Evolutionary conservation across 2,888 invertebrate genomes (phyloP), one percentile per base, ranked within the genome.

Genomic region (Synergus japonicus): DNA sequence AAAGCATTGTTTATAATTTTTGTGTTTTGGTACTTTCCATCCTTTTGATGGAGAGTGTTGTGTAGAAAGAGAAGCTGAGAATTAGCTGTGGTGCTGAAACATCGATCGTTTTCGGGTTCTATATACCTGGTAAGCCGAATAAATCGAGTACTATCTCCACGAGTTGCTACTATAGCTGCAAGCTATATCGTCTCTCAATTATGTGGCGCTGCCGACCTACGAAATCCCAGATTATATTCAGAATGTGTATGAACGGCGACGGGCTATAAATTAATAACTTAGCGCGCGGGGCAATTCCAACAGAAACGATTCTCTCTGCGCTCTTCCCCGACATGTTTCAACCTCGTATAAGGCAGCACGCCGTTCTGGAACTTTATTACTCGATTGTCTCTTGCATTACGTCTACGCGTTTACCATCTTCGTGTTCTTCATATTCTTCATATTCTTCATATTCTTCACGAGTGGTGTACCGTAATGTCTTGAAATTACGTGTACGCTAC

Each of bases 71-170:
- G 46, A 67, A 44, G 46, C 46, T n/a, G 77, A 77, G 80, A 82
- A 82, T 82, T 78, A 79, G 78, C 29, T 29, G 29, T 79, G 37
- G 29, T 73, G 79, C 80, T 78, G 78, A 77, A 78, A 81, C 83
- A 85, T 86, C 85, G 86, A 86, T 83, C 84, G 83, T 78, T 83
- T 80, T 80, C 79, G 81, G 79, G 79, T 82, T 82, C 84, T 67
- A 67, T 76, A 79, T 81, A 79, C 83, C 78, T 13, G 79, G 73
- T 81, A 79, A 84, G 82, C 81, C 83, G 82, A 83, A 84, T 84
- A 84, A 84, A 84, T 84, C 82, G 82, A 79, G 67, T 78, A 78
- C 82, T 83, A 84, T 84, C 84, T 83, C 79, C 76, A 77, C 78
- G 84, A 79, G 78, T 79, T 67, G 78, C 69, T 81, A 80, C 82